Evolutionary conservation across 2,113 vertebrate species (phyloP).

Genomic region (Mormyrus iriodes): DNA sequence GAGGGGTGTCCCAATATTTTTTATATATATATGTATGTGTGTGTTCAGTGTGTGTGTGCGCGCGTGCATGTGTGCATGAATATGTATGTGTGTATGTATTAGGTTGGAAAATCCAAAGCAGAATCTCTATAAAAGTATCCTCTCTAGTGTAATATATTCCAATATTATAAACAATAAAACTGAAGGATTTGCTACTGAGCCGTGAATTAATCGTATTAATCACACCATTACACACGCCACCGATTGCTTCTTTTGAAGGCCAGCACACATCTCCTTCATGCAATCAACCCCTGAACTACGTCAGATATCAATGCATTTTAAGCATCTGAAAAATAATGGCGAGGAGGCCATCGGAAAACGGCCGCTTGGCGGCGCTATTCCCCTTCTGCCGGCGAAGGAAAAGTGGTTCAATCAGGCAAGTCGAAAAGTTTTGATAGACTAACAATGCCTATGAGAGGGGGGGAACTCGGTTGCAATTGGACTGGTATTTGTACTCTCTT

Average conservation of each 20-base stretch:
- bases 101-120: not conserved
- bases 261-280: not conserved
- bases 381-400: constrained; percentile 42
- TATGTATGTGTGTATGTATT: not conserved
- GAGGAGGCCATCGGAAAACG: not conserved
- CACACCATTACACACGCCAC: not conserved
- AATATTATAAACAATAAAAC: not conserved
- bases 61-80: too few relatives aligned
- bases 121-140: not conserved
- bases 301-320: not conserved
- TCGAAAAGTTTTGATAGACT: constrained; percentile 65
- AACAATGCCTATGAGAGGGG: constrained; percentile 51
- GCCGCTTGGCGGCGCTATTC: constrained; percentile 53
- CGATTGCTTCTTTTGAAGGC: not conserved
- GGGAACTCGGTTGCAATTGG: constrained; percentile 51
- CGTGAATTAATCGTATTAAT: not conserved
- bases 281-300: not conserved
- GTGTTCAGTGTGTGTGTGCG: too few relatives aligned
- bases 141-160: not conserved
- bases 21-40: too few relatives aligned
- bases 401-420: constrained; percentile 48
- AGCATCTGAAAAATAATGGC: not conserved
- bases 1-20: too few relatives aligned
- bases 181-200: not conserved
- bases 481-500: constrained; percentile 42